Evolutionary conservation across 2,113 vertebrate species (phyloP).

Genomic region (Dromaius novaehollandiae): DNA sequence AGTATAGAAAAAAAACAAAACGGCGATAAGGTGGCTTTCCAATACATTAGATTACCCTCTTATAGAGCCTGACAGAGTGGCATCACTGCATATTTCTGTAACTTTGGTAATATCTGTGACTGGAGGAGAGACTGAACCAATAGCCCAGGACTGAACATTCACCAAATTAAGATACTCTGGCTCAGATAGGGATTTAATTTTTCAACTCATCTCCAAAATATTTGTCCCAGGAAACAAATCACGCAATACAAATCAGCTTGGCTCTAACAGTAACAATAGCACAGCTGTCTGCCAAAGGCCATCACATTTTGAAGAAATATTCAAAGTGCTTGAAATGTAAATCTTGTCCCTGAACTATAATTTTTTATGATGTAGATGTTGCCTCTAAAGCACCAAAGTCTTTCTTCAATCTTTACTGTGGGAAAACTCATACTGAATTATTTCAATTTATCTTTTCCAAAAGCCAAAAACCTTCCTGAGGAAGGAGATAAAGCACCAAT

Average conservation of each 20-base stretch:
- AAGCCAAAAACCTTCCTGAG: neutral
- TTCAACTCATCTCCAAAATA: neutral
- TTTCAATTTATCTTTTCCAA: neutral
- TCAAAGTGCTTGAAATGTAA: slow-evolving; percentile 1
- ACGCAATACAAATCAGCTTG: neutral
- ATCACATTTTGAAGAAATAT: neutral
- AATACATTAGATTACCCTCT: neutral
- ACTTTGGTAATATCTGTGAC: neutral
- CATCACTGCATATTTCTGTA: neutral
- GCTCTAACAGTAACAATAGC: neutral
- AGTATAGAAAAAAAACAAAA: neutral
- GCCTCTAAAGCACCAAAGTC: neutral
- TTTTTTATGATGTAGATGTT: neutral
- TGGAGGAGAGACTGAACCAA: neutral
- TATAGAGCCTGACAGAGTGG: neutral
- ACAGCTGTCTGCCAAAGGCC: neutral
- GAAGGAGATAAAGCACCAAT: neutral
- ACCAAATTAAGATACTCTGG: neutral
- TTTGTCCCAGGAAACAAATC: neutral
- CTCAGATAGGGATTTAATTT: neutral
- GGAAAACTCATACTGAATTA: neutral
- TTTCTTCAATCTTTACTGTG: neutral
- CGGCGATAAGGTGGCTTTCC: neutral
- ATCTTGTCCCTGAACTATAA: neutral
- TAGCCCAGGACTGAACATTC: neutral